Conservation (phyloP, 2,888 invertebrate species). For the Chalcis sispes region DNA sequence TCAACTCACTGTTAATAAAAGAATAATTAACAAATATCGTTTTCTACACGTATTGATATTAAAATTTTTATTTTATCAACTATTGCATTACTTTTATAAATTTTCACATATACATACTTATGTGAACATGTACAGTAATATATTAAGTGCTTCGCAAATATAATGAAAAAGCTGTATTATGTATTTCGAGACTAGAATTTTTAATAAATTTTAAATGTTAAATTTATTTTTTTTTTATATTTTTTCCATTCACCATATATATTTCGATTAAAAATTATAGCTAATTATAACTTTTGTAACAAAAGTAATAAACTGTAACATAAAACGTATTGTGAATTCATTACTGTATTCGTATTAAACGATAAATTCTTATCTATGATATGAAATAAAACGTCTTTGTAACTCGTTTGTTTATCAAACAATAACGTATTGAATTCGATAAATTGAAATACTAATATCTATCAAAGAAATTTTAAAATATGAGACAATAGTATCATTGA, state of each 20-base stretch:
- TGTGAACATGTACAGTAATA: slow-evolving; percentile 46
- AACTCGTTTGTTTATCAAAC: no score
- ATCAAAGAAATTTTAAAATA: no score
- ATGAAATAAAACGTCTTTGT: no score
- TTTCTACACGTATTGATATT: background rate
- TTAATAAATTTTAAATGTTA: slow-evolving; percentile 42
- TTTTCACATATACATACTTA: slow-evolving; percentile 28
- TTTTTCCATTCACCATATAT: background rate
- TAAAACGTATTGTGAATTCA: no score
- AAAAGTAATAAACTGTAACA: no score
- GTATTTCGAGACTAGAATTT: slow-evolving; percentile 38
- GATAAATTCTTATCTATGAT: no score
- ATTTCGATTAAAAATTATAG: no score
- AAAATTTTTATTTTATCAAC: slow-evolving; percentile 7
- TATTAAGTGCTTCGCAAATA: slow-evolving; percentile 17
- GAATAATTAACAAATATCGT: background rate
- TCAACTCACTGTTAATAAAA: background rate
- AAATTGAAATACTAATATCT: no score
- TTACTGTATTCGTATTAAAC: no score
- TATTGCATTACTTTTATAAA: slow-evolving; percentile 26
- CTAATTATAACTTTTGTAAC: no score
- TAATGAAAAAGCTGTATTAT: slow-evolving; percentile 31
- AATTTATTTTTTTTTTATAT: slow-evolving; percentile 5
- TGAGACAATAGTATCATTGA: no score
- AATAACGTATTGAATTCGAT: no score